Conservation (phyloP, 1,140 invertebrate genomes). For the Drosophila gunungcola region DNA sequence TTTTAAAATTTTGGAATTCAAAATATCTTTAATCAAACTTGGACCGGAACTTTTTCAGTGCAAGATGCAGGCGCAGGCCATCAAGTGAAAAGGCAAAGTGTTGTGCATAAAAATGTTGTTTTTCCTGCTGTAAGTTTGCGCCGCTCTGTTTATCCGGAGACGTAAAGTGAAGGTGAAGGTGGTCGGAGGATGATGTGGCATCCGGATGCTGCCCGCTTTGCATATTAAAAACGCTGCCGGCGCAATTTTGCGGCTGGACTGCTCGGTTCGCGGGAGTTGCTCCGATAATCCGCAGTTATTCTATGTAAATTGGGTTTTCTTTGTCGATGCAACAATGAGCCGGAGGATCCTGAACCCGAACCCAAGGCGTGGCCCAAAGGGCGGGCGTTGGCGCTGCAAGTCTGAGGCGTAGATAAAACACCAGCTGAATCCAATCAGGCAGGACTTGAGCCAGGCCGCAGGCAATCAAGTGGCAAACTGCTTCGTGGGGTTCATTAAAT, state of each 20-base stretch:
- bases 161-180: constrained; percentile 8
- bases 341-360: constrained; percentile 11
- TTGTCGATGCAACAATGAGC: constrained; percentile 53
- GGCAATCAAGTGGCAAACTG: constrained; percentile 52
- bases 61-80: constrained; percentile 2
- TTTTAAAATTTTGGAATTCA: no score
- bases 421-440: constrained; percentile 34
- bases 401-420: constrained; percentile 36
- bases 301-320: constrained; percentile 71
- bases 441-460: constrained; percentile 18
- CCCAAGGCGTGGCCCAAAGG: constrained; percentile 26
- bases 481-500: constrained; percentile 49
- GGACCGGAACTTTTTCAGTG: no score
- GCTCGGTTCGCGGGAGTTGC: constrained; percentile 1
- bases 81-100: constrained; percentile 36
- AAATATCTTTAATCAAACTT: no score
- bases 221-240: constrained; percentile 64
- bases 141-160: constrained; percentile 18
- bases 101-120: constrained; percentile 55
- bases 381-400: constrained; percentile 38
- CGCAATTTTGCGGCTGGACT: constrained; percentile 50
- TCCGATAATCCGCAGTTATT: constrained; percentile 66
- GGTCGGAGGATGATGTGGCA: constrained; percentile 16
- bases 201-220: constrained; percentile 34
- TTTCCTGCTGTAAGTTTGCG: constrained; percentile 36